phyloP scores from a whole-genome alignment of 2,797 vertebrate genomes.

The Clarias fuscus region DNA sequence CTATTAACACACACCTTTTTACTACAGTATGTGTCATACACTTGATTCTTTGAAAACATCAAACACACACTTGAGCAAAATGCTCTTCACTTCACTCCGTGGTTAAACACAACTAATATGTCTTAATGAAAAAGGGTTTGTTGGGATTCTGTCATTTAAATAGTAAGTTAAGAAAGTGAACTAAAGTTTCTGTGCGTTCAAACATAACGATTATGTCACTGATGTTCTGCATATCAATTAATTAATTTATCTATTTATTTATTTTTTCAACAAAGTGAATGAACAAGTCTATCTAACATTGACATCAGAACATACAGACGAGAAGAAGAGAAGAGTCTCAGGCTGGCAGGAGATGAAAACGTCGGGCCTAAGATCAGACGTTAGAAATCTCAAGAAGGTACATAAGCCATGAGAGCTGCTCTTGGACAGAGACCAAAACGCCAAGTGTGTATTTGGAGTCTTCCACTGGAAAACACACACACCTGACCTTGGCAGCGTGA shows the following conservation, averaged over 20 bases:
- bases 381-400: background rate
- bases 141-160: background rate
- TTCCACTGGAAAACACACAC: background rate
- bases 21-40: slow-evolving; percentile 65
- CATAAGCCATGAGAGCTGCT: background rate
- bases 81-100: too few relatives aligned
- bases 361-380: background rate
- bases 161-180: background rate
- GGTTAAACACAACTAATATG: background rate
- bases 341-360: background rate
- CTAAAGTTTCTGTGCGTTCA: background rate
- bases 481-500: background rate
- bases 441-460: background rate
- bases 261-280: background rate
- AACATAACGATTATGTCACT: too few relatives aligned
- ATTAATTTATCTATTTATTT: too few relatives aligned
- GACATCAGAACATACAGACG: background rate
- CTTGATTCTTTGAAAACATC: slow-evolving; percentile 54
- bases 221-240: background rate
- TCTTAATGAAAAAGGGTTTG: background rate
- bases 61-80: background rate
- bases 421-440: background rate
- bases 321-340: background rate
- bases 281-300: background rate
- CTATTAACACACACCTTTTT: slow-evolving; percentile 77